A percentile compares a stretch with the other conserved stretches of the same genome.
Evolutionary conservation across 2,113 vertebrate species (phyloP).

Genomic region (Cranoglanis bouderius): DNA sequence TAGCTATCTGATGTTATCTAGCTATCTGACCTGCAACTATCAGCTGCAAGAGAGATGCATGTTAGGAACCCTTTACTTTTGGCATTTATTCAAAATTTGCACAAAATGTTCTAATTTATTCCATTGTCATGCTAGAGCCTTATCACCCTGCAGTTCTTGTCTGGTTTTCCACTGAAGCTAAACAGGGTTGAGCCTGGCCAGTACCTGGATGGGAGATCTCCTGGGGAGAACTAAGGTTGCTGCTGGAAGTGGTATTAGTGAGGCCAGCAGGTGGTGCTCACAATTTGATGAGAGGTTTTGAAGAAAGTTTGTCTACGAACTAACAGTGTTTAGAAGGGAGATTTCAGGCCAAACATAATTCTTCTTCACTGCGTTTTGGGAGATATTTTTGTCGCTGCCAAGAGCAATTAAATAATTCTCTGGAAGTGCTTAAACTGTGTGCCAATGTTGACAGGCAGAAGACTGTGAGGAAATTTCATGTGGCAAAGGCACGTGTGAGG

Average conservation of each 20-base stretch:
- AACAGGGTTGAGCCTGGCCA: no score
- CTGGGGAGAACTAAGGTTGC: no score
- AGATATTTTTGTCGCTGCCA: conserved; percentile 2
- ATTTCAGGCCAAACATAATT: background rate
- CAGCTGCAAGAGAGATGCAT: background rate
- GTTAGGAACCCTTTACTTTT: background rate
- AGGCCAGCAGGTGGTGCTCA: no score
- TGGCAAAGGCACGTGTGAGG: conserved; percentile 4
- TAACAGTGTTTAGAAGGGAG: background rate
- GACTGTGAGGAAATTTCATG: conserved; percentile 17
- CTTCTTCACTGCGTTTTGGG: background rate
- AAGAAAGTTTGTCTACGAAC: background rate
- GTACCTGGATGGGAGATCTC: no score
- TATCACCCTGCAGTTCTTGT: no score
- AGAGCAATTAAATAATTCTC: conserved; percentile 20
- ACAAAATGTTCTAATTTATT: background rate
- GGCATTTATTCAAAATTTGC: background rate
- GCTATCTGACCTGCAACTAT: no score
- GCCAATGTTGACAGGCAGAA: background rate
- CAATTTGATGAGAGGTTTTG: background rate
- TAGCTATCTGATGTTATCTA: no score
- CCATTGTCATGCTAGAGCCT: no score
- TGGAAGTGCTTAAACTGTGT: conserved; percentile 6
- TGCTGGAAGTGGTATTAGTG: no score
- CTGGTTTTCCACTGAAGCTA: no score